phyloP scores from a whole-genome alignment of 2,888 invertebrate species.

The Eudemis profundana region DNA sequence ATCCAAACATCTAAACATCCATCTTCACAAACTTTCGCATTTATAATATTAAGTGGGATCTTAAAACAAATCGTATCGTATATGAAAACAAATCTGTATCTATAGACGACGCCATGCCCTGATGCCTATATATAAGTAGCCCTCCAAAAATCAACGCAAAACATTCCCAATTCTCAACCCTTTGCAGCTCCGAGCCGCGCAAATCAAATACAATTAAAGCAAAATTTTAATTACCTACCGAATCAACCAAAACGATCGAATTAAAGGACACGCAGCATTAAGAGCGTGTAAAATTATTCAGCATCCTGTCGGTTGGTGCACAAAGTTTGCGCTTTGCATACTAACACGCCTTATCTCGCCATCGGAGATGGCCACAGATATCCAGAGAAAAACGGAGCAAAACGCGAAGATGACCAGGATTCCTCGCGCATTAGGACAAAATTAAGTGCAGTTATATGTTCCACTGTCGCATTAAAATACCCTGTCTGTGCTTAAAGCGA shows the following conservation, averaged over 20 bases:
- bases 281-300: slow-evolving; percentile 84
- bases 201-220: slow-evolving; percentile 8
- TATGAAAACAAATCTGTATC: too few species aligned
- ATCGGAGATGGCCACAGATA: slow-evolving; percentile 80
- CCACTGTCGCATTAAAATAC: slow-evolving; percentile 82
- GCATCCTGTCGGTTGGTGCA: slow-evolving; percentile 75
- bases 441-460: slow-evolving; percentile 84
- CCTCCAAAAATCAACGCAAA: too few species aligned
- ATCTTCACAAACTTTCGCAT: too few species aligned
- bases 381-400: slow-evolving; percentile 73
- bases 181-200: neutral
- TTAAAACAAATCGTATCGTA: too few species aligned
- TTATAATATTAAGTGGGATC: too few species aligned
- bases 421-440: slow-evolving; percentile 82
- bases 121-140: too few species aligned
- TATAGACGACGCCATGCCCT: too few species aligned
- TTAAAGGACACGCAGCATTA: slow-evolving; percentile 78
- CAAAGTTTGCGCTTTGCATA: slow-evolving; percentile 83
- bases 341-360: slow-evolving; percentile 83
- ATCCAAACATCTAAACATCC: too few species aligned
- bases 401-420: slow-evolving; percentile 68
- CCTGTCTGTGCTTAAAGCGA: slow-evolving; percentile 70
- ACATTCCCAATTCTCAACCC: too few species aligned
- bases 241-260: slow-evolving; percentile 70
- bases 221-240: slow-evolving; percentile 49